Evolutionary conservation across 2,113 vertebrate species (phyloP).

Genomic region (Ptyas mucosa): DNA sequence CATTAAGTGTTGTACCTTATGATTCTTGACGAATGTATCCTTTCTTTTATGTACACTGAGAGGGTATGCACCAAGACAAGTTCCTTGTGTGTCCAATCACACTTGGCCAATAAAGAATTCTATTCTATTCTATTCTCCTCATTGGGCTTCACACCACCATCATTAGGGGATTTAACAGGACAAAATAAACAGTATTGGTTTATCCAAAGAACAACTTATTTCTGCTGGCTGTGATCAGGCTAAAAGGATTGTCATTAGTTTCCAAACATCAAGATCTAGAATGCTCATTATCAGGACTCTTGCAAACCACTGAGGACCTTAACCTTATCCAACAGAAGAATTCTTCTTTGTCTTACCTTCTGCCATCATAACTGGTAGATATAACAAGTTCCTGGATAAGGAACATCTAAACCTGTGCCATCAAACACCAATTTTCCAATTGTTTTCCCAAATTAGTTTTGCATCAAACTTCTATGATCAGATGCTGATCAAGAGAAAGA

Average conservation of each 20-base stretch:
- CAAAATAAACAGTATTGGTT: neutral
- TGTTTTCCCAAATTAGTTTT: neutral
- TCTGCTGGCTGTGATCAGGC: neutral
- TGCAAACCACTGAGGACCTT: neutral
- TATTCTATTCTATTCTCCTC: neutral
- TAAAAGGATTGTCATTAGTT: neutral
- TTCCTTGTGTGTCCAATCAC: too few species aligned
- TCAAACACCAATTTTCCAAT: neutral
- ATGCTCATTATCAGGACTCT: neutral
- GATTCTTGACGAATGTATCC: too few species aligned
- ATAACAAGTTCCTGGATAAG: neutral
- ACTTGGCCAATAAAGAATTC: too few species aligned
- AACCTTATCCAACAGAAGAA: neutral
- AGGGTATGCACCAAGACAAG: too few species aligned
- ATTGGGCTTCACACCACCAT: neutral
- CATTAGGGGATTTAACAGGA: neutral
- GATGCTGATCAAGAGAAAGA: neutral
- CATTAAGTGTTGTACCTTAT: too few species aligned
- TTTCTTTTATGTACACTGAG: too few species aligned
- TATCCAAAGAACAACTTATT: neutral
- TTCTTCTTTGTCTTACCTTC: neutral
- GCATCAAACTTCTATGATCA: neutral
- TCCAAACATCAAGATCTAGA: neutral
- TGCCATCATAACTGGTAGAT: neutral
- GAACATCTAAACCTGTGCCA: neutral